Conservation (phyloP, 2,888 invertebrate genomes). For the Argyresthia albistria region DNA sequence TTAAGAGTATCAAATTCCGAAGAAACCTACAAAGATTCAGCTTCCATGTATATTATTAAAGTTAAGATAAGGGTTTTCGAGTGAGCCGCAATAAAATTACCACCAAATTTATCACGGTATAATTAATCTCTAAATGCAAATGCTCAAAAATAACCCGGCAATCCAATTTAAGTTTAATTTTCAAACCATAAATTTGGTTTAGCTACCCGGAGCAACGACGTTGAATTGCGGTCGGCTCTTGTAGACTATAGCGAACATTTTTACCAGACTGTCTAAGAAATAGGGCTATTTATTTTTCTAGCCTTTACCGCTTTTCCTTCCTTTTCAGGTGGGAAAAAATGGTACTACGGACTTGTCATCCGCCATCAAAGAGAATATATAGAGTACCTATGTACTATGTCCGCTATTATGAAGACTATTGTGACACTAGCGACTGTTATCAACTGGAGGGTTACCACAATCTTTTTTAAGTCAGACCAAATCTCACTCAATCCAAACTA, state of each 20-base stretch:
- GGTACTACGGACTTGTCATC: too few species aligned
- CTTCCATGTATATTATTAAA: background rate
- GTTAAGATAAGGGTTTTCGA: background rate
- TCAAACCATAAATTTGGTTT: conserved; percentile 65
- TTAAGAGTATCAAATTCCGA: background rate
- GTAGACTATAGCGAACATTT: conserved; percentile 60
- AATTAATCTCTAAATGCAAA: conserved; percentile 41
- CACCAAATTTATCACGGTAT: background rate
- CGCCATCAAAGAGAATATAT: too few species aligned
- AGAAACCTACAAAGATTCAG: background rate
- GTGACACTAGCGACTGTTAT: too few species aligned
- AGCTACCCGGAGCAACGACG: conserved; percentile 46
- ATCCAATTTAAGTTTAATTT: conserved; percentile 69
- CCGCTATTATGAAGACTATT: too few species aligned
- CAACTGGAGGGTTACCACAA: too few species aligned
- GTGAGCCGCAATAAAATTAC: background rate
- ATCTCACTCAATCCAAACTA: too few species aligned
- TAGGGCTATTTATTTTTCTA: background rate
- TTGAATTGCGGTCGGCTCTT: conserved; percentile 38
- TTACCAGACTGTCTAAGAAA: conserved; percentile 27
- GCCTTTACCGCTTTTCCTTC: too few species aligned
- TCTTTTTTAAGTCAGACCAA: too few species aligned
- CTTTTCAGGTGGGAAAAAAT: too few species aligned
- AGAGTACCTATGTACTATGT: too few species aligned
- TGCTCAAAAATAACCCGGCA: conserved; percentile 51